Evolutionary conservation across 1,140 invertebrate genomes (phyloP).

Genomic region (Spodoptera frugiperda): DNA sequence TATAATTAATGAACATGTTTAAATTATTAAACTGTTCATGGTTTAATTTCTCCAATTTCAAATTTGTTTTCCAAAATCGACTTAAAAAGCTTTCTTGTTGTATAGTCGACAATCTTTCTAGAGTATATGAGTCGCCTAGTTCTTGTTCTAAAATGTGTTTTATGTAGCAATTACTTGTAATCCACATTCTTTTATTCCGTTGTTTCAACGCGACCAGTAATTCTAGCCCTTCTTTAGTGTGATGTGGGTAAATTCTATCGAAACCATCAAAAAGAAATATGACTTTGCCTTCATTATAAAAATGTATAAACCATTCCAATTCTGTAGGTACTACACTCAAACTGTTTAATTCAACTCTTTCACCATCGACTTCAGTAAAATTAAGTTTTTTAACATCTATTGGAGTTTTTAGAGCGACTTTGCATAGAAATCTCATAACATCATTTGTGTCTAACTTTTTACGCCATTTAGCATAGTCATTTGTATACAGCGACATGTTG

Average conservation of each 20-base stretch:
- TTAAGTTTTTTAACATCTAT: conserved; percentile 13
- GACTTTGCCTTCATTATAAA: conserved; percentile 46
- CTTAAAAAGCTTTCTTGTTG: conserved; percentile 42
- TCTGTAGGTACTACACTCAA: conserved; percentile 32
- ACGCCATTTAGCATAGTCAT: conserved; percentile 36
- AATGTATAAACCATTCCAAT: conserved; percentile 48
- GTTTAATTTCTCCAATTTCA: conserved; percentile 51
- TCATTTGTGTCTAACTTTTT: not conserved
- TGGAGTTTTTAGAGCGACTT: conserved; percentile 29
- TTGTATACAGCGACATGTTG: conserved; percentile 30
- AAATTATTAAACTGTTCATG: conserved; percentile 49
- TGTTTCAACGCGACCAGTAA: conserved; percentile 36
- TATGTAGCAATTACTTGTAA: conserved; percentile 34
- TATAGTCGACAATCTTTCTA: conserved; percentile 4
- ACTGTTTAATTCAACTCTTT: conserved; percentile 19
- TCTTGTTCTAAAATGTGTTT: conserved; percentile 20
- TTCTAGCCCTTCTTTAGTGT: conserved; percentile 39
- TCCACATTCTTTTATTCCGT: conserved; percentile 41
- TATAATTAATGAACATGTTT: conserved; percentile 38
- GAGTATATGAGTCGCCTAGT: conserved; percentile 36
- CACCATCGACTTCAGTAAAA: not conserved
- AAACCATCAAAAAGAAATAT: conserved; percentile 54
- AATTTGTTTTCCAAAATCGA: conserved; percentile 50
- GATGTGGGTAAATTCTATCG: conserved; percentile 45
- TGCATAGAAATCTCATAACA: conserved; percentile 41